Percentiles rank a stretch among this genome's conserved stretches.
These are phyloP conservation scores for Euura saliciscinereae DNA, from an alignment of 1,140 invertebrate species.

Conservation along the genomic window DNA sequence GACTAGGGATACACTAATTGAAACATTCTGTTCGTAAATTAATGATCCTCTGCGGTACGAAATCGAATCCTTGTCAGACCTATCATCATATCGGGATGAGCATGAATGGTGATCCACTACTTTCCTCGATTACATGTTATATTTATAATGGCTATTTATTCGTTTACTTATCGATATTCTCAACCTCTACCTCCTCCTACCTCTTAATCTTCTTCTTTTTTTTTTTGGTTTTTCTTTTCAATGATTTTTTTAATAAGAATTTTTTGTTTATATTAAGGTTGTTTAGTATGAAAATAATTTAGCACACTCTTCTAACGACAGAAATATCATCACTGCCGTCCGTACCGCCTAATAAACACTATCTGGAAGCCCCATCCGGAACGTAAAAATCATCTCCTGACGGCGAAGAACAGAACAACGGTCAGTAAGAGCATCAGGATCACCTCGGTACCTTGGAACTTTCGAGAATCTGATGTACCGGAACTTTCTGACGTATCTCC, in stretches of 20 bases:
- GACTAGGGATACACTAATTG: neutral
- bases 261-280: slow-evolving; percentile 18
- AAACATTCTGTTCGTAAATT: neutral
- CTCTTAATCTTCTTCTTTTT: too few species aligned
- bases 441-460: slow-evolving; percentile 25
- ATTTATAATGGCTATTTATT: too few species aligned
- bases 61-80: too few species aligned
- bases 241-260: slow-evolving; percentile 20
- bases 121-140: too few species aligned
- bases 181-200: too few species aligned
- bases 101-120: too few species aligned
- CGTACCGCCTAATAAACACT: slow-evolving; percentile 44
- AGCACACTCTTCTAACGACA: slow-evolving; percentile 25
- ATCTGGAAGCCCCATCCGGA: slow-evolving; percentile 50
- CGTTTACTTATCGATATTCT: too few species aligned
- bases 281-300: slow-evolving; percentile 55
- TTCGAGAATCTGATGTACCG: slow-evolving; percentile 20
- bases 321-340: slow-evolving; percentile 24
- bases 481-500: slow-evolving; percentile 19
- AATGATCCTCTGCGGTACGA: neutral
- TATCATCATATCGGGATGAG: too few species aligned
- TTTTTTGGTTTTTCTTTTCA: slow-evolving; percentile 2
- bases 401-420: slow-evolving; percentile 35
- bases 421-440: slow-evolving; percentile 39
- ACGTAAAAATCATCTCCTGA: slow-evolving; percentile 52